phyloP scores from a whole-genome alignment of 1,140 invertebrate genomes.

The Luehdorfia chinensis region DNA sequence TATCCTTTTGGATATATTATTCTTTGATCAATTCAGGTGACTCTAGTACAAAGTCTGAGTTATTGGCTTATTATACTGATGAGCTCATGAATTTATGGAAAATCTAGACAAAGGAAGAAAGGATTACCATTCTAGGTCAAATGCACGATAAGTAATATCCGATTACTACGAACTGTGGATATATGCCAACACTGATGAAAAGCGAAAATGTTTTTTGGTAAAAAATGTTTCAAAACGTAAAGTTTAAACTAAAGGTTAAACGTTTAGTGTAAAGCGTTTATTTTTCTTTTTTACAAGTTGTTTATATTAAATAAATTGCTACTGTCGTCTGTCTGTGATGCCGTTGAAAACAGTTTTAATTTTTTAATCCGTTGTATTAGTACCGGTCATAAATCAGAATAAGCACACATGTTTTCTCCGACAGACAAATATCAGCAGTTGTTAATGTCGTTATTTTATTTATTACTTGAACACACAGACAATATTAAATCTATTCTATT shows the following conservation, averaged over 20 bases:
- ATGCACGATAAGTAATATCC: neutral
- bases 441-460: constrained; percentile 12
- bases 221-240: neutral
- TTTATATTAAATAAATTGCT: neutral
- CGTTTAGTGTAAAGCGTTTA: neutral
- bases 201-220: neutral
- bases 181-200: no score
- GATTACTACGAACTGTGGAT: no score
- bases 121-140: neutral
- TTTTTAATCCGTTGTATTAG: no score
- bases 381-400: no score
- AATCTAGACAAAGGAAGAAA: constrained; percentile 5
- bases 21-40: no score
- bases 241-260: neutral
- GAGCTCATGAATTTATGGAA: constrained; percentile 8
- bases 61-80: constrained; percentile 2
- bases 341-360: no score
- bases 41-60: no score
- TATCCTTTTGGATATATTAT: constrained; percentile 2
- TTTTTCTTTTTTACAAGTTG: neutral
- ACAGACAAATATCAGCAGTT: neutral
- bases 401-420: neutral
- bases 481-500: neutral
- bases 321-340: no score
- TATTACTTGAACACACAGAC: neutral